Percentiles rank a stretch among this genome's conserved stretches.
Conservation (phyloP, 1,140 invertebrate genomes). For the Trialeurodes vaporariorum region DNA sequence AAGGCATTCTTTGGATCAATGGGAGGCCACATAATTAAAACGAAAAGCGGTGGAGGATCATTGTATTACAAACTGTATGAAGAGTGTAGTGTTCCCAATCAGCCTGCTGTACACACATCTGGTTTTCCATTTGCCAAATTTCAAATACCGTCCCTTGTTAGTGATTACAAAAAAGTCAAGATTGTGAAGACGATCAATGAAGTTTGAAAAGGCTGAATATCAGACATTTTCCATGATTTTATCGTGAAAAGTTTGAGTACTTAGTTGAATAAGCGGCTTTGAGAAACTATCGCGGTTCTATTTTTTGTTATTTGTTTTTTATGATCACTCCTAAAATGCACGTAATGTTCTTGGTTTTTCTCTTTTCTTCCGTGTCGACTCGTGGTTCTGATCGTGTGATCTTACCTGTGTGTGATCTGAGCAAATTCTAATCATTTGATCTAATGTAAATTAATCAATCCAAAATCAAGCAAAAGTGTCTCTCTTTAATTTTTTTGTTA, state of each 20-base stretch:
- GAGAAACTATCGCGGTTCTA: background rate
- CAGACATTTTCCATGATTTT: background rate
- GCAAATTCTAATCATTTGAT: no score
- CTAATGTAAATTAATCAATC: no score
- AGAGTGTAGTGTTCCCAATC: constrained; percentile 24
- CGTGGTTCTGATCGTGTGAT: no score
- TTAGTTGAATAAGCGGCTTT: background rate
- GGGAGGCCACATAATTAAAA: constrained; percentile 13
- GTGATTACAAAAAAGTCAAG: background rate
- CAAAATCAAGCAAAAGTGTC: no score
- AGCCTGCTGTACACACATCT: constrained; percentile 8
- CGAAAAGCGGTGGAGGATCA: constrained; percentile 15
- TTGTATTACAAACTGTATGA: constrained; percentile 27
- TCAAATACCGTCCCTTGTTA: background rate
- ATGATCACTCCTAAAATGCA: background rate
- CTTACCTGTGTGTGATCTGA: no score
- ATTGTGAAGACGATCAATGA: background rate
- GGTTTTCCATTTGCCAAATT: background rate
- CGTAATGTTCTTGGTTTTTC: no score
- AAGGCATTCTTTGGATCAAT: constrained; percentile 10
- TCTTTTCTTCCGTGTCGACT: no score
- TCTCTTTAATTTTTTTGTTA: no score
- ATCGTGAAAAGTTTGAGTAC: background rate
- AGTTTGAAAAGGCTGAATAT: background rate
- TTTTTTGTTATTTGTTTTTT: background rate